These are phyloP conservation scores for Trichoplusia ni DNA, from an alignment of 1,140 invertebrate genomes.

Conservation along the genomic window DNA sequence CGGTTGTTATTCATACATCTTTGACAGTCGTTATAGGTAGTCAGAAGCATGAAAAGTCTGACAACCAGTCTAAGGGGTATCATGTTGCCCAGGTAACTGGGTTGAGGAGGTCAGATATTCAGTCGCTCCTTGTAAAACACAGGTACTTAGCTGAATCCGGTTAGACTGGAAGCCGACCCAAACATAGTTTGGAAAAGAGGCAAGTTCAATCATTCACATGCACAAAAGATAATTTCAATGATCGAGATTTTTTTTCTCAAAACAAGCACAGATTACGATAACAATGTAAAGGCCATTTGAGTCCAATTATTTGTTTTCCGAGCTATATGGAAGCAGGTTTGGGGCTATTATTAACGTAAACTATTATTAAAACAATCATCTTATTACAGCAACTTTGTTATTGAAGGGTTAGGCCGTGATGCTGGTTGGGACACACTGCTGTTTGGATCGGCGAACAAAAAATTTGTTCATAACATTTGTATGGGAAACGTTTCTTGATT, in stretches of 20 bases:
- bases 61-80: too few relatives aligned
- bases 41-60: too few relatives aligned
- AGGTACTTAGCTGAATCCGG: too few relatives aligned
- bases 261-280: background rate
- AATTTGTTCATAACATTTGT: too few relatives aligned
- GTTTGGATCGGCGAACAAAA: background rate
- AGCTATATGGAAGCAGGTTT: slow-evolving; percentile 18
- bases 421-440: slow-evolving; percentile 22
- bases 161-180: too few relatives aligned
- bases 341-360: slow-evolving; percentile 4
- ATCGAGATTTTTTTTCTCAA: background rate
- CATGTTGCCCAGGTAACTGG: too few relatives aligned
- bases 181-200: too few relatives aligned
- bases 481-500: too few relatives aligned
- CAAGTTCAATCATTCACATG: background rate
- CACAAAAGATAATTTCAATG: slow-evolving; percentile 3
- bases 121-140: too few relatives aligned
- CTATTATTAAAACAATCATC: slow-evolving; percentile 40
- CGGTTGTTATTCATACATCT: too few relatives aligned
- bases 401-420: slow-evolving; percentile 21
- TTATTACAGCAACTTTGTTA: slow-evolving; percentile 38
- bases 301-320: slow-evolving; percentile 27
- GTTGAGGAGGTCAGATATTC: too few relatives aligned
- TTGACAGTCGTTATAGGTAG: too few relatives aligned
- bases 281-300: background rate